These are phyloP conservation scores for Brachyptera risi DNA, from an alignment of 2,888 invertebrate species.

Conservation along the genomic window DNA sequence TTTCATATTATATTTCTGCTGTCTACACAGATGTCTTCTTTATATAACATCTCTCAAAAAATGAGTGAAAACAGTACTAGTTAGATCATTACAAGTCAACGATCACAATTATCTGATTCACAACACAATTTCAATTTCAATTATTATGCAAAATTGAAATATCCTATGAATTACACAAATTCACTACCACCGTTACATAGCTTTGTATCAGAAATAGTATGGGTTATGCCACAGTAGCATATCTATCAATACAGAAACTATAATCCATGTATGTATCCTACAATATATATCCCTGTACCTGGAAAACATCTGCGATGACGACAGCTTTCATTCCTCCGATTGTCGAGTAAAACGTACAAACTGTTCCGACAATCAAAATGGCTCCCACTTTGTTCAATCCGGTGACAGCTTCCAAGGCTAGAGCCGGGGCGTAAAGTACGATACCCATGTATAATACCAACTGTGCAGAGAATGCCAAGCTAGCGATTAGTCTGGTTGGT, in stretches of 20 bases:
- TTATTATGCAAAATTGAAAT: no score
- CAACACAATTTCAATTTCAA: no score
- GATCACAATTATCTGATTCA: no score
- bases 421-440: conserved; percentile 88
- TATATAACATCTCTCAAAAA: background rate
- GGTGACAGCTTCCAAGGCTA: conserved; percentile 83
- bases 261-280: background rate
- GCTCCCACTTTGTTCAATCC: conserved; percentile 69
- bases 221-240: no score
- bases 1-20: no score
- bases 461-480: conserved; percentile 80
- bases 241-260: background rate
- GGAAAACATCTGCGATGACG: conserved; percentile 77
- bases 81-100: background rate
- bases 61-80: background rate
- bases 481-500: conserved; percentile 68
- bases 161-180: background rate
- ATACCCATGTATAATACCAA: conserved; percentile 89
- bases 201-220: no score
- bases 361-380: conserved; percentile 67
- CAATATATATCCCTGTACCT: conserved; percentile 34
- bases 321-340: conserved; percentile 93
- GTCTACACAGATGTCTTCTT: conserved; percentile 9
- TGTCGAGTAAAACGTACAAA: conserved; percentile 82
- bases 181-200: background rate